Percentiles rank a stretch among this genome's conserved stretches.
Conservation (phyloP, 2,888 invertebrate genomes). For the Nomada lathburiana region DNA sequence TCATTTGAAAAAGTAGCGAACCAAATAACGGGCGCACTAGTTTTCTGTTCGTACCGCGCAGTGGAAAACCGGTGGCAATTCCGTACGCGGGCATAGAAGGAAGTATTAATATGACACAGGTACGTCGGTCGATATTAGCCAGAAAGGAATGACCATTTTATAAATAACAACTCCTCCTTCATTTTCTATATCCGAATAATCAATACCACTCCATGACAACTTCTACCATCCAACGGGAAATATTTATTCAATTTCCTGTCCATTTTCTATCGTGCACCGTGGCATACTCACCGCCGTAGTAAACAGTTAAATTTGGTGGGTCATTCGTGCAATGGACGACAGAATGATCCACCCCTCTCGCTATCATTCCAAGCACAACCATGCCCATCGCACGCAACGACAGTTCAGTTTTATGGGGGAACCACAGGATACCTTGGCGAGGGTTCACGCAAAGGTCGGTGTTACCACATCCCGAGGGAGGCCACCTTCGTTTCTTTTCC, state of each 20-base stretch:
- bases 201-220: not conserved
- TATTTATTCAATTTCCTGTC: conserved; percentile 43
- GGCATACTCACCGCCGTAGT: not conserved
- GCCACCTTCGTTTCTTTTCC: conserved; percentile 51
- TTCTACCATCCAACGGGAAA: not conserved
- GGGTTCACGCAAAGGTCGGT: conserved; percentile 64
- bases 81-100: not conserved
- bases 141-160: not conserved
- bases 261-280: conserved; percentile 8
- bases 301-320: conserved; percentile 48
- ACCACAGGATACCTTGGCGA: conserved; percentile 60
- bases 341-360: conserved; percentile 21
- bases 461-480: conserved; percentile 65
- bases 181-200: conserved; percentile 3
- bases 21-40: not conserved
- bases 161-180: conserved; percentile 3
- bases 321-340: conserved; percentile 53
- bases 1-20: not conserved
- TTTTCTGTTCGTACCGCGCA: not conserved
- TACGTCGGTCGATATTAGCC: not conserved
- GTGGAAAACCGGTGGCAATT: too few relatives aligned
- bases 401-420: conserved; percentile 67
- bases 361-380: conserved; percentile 62
- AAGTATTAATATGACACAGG: conserved; percentile 10
- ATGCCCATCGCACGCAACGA: conserved; percentile 66